These are phyloP conservation scores for Halictus ligatus DNA, from an alignment of 2,888 invertebrate genomes.

Conservation along the genomic window DNA sequence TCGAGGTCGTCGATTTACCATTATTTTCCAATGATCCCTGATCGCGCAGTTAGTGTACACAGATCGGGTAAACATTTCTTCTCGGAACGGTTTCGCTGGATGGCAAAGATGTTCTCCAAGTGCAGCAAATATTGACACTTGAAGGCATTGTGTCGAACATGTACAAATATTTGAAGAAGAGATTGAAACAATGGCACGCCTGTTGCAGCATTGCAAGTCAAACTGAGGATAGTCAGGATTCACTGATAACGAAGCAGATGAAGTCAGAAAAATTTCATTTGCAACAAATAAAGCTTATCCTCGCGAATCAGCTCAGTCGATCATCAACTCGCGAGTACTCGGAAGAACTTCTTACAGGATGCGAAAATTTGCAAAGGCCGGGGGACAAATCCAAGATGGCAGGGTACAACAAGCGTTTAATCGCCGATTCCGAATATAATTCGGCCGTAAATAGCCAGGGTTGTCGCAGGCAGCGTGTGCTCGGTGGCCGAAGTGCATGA, in stretches of 20 bases:
- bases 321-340: too few species aligned
- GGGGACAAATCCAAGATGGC: too few species aligned
- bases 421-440: slow-evolving; percentile 46
- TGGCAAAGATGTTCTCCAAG: background rate
- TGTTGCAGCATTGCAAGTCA: background rate
- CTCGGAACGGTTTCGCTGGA: background rate
- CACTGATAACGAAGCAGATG: too few species aligned
- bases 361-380: background rate
- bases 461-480: background rate
- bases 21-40: background rate
- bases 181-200: background rate
- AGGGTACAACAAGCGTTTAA: background rate
- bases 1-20: background rate
- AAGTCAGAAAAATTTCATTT: too few species aligned
- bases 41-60: background rate
- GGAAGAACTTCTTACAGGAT: too few species aligned
- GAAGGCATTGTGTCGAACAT: background rate
- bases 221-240: too few species aligned
- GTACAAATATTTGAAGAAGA: background rate
- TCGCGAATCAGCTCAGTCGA: too few species aligned
- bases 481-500: slow-evolving; percentile 36
- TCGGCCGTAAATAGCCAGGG: slow-evolving; percentile 60
- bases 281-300: too few species aligned
- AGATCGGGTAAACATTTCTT: background rate
- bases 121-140: background rate